phyloP scores from a whole-genome alignment of 2,113 vertebrate species.

The Haemorhous mexicanus region DNA sequence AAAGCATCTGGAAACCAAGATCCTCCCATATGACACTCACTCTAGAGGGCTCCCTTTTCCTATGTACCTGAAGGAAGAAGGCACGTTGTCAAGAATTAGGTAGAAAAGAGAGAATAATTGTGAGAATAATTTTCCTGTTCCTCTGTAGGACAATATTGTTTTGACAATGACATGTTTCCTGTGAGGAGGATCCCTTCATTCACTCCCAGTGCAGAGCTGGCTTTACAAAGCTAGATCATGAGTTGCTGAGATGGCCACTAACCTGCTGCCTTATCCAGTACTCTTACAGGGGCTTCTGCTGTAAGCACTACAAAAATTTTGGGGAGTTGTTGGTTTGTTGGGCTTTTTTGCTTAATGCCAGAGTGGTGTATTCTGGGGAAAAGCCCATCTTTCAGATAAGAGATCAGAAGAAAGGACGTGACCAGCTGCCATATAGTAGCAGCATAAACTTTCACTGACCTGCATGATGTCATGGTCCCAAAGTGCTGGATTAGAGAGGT shows the following conservation, averaged over 20 bases:
- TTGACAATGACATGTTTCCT: neutral
- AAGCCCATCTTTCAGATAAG: neutral
- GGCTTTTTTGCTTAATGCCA: neutral
- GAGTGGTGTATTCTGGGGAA: neutral
- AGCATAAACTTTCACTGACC: neutral
- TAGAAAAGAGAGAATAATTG: neutral
- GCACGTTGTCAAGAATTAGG: fast-evolving
- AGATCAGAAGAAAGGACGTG: neutral
- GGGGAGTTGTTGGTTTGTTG: neutral
- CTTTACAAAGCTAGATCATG: neutral
- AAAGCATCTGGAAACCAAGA: neutral
- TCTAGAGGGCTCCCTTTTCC: slow-evolving; percentile 12
- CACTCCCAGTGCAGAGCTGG: neutral
- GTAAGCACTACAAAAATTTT: neutral
- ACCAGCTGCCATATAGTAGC: neutral
- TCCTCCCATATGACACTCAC: neutral
- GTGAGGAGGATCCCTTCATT: neutral
- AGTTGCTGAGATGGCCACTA: neutral
- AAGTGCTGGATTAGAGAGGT: neutral
- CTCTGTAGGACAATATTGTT: neutral
- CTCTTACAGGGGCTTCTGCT: neutral
- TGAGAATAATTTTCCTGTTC: neutral
- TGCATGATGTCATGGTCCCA: neutral
- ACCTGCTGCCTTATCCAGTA: neutral
- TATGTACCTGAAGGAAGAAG: neutral